Evolutionary conservation across 2,888 invertebrate genomes (phyloP), one percentile per base, ranked within the genome.

Genomic region (Caenorhabditis drosophilae): DNA sequence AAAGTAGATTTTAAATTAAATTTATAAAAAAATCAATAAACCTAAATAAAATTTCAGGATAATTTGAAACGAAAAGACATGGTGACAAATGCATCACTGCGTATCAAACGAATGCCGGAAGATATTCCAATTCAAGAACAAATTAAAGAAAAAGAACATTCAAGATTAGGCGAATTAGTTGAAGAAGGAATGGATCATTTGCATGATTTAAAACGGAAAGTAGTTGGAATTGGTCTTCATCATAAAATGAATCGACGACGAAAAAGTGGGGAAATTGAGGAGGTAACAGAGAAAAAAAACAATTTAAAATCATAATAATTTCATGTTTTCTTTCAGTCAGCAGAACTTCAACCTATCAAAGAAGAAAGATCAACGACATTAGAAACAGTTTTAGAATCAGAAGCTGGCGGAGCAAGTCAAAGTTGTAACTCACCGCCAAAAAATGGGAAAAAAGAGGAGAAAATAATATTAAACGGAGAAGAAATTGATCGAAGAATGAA

Each of bases 21-120:
- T n/a, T 25, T 26, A 23, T 12, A 27, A 27, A 26, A 12, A 31
- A 31, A 31, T 31, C 31, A 31, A 31, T 31, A 6, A 31, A 31
- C 12, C 12, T 31, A 9, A 23, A 16, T 23, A 47, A 25, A 47
- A 12, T 4, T 27, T 20, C n/a, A 49, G 41, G 64, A 64, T 4
- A n/a, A 26, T 3, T 9, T 34, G 23, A 57, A 54, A 9, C 48
- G 63, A 31, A 70, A 75, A 20, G 70, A 75, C 9, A 93, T 95
- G 90, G 94, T 97, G 73, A 97, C 96, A 31, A 97, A 96, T 86
- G 96, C 97, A 71, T 96, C 96, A 75, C 95, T 97, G 87, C 89
- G 94, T 73, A 93, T 95, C 72, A 94, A 93, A 86, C 95, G 95
- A 85, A 88, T 97, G 81, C 96, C 96, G 86, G 86, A 87, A 55